These are phyloP conservation scores for Apolygus lucorum DNA, from an alignment of 1,140 invertebrate species.

Conservation along the genomic window DNA sequence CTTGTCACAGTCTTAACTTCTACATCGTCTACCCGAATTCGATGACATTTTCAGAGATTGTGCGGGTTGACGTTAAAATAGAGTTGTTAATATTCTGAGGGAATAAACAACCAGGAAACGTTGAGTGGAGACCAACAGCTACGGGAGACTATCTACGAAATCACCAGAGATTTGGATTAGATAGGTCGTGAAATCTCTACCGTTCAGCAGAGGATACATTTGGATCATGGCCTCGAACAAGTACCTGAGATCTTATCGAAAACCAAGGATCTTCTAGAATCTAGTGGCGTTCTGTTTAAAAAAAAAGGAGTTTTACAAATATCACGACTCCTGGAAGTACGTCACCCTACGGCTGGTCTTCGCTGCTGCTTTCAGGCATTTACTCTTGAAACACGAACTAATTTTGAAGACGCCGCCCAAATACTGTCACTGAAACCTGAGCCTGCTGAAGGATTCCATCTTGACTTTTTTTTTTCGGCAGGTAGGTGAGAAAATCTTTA, in stretches of 20 bases:
- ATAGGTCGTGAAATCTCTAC: not conserved
- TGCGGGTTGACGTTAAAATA: too few relatives aligned
- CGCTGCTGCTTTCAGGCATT: conserved; percentile 64
- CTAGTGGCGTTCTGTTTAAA: not conserved
- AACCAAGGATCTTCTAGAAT: not conserved
- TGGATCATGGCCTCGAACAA: not conserved
- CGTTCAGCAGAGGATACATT: not conserved
- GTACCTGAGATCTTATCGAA: too few relatives aligned
- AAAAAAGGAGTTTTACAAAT: conserved; percentile 50
- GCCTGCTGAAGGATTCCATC: too few relatives aligned
- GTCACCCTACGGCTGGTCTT: conserved; percentile 72
- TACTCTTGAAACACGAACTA: conserved; percentile 66
- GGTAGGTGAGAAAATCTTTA: too few relatives aligned
- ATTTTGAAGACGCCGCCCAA: conserved; percentile 65
- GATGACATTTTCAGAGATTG: too few relatives aligned
- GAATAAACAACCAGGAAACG: too few relatives aligned
- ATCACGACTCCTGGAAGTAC: conserved; percentile 76
- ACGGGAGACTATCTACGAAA: not conserved
- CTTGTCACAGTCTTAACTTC: too few relatives aligned
- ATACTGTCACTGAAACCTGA: conserved; percentile 37
- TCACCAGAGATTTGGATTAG: not conserved
- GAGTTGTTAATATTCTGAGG: too few relatives aligned
- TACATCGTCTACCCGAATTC: too few relatives aligned
- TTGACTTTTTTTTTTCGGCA: too few relatives aligned
- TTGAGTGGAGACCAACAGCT: too few relatives aligned